Evolutionary conservation across 1,140 invertebrate species (phyloP).

Genomic region (Platyscapa corneri): DNA sequence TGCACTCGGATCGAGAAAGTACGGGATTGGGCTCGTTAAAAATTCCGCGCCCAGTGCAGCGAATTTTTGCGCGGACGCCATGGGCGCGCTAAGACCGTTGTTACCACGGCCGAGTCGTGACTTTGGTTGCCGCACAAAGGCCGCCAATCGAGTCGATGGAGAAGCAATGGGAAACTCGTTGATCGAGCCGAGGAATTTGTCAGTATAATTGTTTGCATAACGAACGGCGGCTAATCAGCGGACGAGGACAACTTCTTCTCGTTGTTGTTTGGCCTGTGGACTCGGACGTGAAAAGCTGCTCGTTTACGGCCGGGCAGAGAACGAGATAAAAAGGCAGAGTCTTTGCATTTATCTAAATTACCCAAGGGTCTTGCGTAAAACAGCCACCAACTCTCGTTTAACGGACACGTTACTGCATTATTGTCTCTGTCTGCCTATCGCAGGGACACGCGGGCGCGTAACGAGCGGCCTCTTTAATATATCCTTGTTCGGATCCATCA

Average conservation of each 20-base stretch:
- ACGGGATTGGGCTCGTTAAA: too few relatives aligned
- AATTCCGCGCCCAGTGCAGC: not conserved
- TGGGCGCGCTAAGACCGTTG: not conserved
- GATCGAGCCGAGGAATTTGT: not conserved
- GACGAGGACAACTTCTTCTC: not conserved
- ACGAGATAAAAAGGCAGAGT: not conserved
- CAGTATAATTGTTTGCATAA: not conserved
- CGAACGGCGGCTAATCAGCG: not conserved
- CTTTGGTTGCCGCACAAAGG: not conserved
- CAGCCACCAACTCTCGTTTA: not conserved
- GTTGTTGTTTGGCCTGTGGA: not conserved
- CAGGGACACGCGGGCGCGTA: too few relatives aligned
- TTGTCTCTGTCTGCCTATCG: too few relatives aligned
- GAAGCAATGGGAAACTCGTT: not conserved
- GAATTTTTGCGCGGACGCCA: too few relatives aligned
- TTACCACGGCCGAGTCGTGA: not conserved
- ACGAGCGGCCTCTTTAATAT: not conserved
- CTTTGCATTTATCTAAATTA: not conserved
- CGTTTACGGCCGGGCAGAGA: not conserved
- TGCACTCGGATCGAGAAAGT: too few relatives aligned
- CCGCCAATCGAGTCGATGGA: not conserved
- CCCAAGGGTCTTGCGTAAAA: conserved; percentile 1
- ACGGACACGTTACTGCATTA: not conserved
- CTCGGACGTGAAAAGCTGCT: not conserved
- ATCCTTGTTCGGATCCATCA: not conserved